Percentiles rank a stretch among this genome's conserved stretches.
These are phyloP conservation scores for Musca vetustissima DNA, from an alignment of 1,140 invertebrate genomes.

Conservation along the genomic window DNA sequence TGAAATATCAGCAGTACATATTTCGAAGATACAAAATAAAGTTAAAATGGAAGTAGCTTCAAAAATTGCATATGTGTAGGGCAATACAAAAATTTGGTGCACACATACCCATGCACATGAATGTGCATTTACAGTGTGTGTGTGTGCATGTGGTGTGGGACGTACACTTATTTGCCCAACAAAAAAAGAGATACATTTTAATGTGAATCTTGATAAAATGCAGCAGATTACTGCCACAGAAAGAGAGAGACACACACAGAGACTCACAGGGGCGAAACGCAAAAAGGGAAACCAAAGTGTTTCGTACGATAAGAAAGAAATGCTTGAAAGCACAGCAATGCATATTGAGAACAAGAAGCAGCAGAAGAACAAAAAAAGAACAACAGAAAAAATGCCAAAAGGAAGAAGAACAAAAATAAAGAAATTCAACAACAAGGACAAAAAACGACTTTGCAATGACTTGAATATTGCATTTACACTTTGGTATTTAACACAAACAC, in stretches of 20 bases:
- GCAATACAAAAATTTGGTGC: background rate
- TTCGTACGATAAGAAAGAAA: constrained; percentile 22
- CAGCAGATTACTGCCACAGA: constrained; percentile 45
- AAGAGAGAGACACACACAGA: constrained; percentile 25
- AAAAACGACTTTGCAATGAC: constrained; percentile 48
- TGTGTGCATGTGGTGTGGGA: constrained; percentile 16
- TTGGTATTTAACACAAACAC: constrained; percentile 26
- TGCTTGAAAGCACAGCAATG: constrained; percentile 12
- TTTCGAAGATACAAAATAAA: no score
- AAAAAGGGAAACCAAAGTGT: constrained; percentile 28
- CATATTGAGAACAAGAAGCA: background rate
- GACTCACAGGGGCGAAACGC: no score
- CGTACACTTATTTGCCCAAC: background rate
- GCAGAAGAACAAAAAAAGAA: background rate
- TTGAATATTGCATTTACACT: constrained; percentile 53
- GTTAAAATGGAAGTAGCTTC: background rate
- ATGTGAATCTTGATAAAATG: constrained; percentile 54
- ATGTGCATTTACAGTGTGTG: constrained; percentile 28
- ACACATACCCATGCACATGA: background rate
- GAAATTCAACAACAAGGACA: no score
- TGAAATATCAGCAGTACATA: no score
- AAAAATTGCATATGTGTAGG: background rate
- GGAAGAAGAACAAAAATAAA: background rate
- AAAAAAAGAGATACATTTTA: constrained; percentile 54
- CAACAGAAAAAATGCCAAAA: background rate